phyloP scores from a whole-genome alignment of 2,113 vertebrate species.

The Dasyornis broadbenti region DNA sequence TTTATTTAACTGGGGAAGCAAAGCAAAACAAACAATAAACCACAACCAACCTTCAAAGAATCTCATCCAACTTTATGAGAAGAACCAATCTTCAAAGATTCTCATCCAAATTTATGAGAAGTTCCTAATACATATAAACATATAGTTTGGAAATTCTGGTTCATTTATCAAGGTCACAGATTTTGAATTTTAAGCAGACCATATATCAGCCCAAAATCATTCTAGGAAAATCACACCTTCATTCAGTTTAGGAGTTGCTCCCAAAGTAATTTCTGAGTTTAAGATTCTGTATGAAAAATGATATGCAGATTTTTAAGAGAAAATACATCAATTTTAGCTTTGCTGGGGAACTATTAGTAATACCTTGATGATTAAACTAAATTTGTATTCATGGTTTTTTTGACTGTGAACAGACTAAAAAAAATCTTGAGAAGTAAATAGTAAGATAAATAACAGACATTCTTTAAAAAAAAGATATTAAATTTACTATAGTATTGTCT shows the following conservation, averaged over 20 bases:
- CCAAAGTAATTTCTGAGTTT: conserved; percentile 1
- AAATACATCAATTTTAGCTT: neutral
- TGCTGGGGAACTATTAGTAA: neutral
- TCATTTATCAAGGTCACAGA: neutral
- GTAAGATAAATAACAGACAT: neutral
- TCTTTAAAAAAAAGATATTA: neutral
- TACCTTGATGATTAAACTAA: neutral
- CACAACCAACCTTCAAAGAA: neutral
- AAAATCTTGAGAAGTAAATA: neutral
- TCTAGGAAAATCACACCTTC: conserved; percentile 1
- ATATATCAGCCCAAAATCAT: conserved; percentile 18
- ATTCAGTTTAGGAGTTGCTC: neutral
- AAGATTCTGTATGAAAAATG: neutral
- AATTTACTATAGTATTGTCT: neutral
- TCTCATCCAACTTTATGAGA: neutral
- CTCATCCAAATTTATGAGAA: neutral
- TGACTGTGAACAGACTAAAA: neutral
- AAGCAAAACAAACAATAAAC: neutral
- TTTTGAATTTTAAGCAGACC: conserved; percentile 32
- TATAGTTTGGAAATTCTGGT: neutral
- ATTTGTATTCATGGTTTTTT: neutral
- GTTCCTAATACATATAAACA: neutral
- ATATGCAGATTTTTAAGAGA: neutral
- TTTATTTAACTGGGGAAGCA: neutral
- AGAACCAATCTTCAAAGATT: neutral